Percentiles rank a stretch among this genome's conserved stretches.
Conservation (phyloP, 2,797 vertebrate genomes). For the Sylvilagus floridanus region DNA sequence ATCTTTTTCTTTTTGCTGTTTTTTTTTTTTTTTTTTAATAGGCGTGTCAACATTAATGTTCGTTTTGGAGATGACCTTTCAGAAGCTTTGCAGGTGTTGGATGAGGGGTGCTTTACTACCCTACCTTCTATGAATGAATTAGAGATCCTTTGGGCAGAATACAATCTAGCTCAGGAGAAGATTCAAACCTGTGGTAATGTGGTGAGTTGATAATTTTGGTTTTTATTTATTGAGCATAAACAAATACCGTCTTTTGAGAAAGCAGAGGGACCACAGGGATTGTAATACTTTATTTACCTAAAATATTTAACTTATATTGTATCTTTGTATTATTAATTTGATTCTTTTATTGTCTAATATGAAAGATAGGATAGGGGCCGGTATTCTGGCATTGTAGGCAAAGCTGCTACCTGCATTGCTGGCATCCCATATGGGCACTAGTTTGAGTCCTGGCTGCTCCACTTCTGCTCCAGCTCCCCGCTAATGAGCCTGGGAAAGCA, state of each 20-base stretch:
- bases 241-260: constrained; percentile 37
- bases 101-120: constrained; percentile 80
- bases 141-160: constrained; percentile 86
- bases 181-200: constrained; percentile 84
- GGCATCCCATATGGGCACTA: too few species aligned
- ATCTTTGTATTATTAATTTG: constrained; percentile 25
- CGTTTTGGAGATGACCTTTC: constrained; percentile 85
- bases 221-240: constrained; percentile 43
- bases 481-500: too few species aligned
- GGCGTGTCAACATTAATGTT: constrained; percentile 69
- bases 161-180: constrained; percentile 85
- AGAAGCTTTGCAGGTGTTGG: constrained; percentile 86
- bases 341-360: constrained; percentile 40
- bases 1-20: constrained; percentile 2
- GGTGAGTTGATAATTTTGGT: constrained; percentile 80
- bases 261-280: not conserved
- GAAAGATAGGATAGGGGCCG: not conserved
- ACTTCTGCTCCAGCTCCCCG: too few species aligned
- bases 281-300: constrained; percentile 39
- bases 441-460: too few species aligned
- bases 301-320: constrained; percentile 25
- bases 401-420: too few species aligned
- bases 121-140: constrained; percentile 85
- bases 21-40: constrained; percentile 61
- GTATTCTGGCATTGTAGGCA: too few species aligned